Evolutionary conservation across 2,797 vertebrate genomes (phyloP).

Genomic region (Phylloscopus collybita): DNA sequence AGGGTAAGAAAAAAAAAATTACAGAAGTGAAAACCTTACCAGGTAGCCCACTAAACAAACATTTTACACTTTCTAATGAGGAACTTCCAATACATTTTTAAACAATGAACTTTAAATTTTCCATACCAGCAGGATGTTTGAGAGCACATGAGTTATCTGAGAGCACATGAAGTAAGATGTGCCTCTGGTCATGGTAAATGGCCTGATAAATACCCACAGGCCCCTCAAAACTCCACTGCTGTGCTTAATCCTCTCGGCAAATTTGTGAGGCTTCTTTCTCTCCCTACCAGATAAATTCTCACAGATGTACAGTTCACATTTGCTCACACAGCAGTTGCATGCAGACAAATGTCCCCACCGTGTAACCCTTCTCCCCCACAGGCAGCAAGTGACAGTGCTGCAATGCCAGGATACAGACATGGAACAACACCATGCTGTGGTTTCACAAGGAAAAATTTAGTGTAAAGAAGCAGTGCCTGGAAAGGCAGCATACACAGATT

Average conservation of each 20-base stretch:
- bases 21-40: neutral
- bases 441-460: neutral
- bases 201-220: neutral
- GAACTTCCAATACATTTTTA: neutral
- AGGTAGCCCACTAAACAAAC: neutral
- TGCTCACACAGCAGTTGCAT: neutral
- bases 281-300: neutral
- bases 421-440: neutral
- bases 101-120: neutral
- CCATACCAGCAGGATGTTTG: neutral
- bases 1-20: neutral
- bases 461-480: neutral
- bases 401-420: neutral
- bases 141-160: neutral
- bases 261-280: neutral
- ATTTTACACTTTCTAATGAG: neutral
- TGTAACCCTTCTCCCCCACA: neutral
- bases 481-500: neutral
- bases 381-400: neutral
- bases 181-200: neutral
- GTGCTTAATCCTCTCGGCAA: neutral
- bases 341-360: fast-evolving
- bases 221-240: neutral
- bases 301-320: neutral
- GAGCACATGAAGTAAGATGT: neutral